Percentiles rank a stretch among this genome's conserved stretches.
Conservation (phyloP, 2,113 vertebrate species). For the Laticauda colubrina region DNA sequence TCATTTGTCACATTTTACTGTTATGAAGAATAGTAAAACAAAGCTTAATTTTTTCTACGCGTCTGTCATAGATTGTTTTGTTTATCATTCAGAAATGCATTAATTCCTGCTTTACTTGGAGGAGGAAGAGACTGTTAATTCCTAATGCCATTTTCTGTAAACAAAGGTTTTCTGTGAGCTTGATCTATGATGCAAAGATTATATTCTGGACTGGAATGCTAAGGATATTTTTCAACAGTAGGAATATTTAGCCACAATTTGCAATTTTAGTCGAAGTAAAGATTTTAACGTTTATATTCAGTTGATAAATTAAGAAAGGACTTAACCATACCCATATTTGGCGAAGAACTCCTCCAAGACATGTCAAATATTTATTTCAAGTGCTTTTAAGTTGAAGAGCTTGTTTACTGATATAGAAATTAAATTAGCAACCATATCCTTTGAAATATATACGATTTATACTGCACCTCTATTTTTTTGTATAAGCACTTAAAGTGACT, state of each 20-base stretch:
- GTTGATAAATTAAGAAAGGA: neutral
- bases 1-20: neutral
- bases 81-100: constrained; percentile 29
- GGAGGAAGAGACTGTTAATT: neutral
- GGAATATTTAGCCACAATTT: neutral
- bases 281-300: neutral
- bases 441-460: neutral
- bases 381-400: neutral
- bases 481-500: neutral
- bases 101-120: constrained; percentile 13
- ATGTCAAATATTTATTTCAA: neutral
- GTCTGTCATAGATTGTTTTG: constrained; percentile 1
- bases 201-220: neutral
- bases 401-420: neutral
- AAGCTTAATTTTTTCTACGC: neutral
- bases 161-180: neutral
- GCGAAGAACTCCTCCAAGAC: neutral
- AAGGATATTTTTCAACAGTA: neutral
- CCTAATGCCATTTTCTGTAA: neutral
- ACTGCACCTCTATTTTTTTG: neutral
- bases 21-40: neutral
- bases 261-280: neutral
- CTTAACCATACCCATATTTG: neutral
- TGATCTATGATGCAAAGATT: neutral
- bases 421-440: neutral